Conservation (phyloP, 30 jellyfish, hydroid and myxozoan genomes). For the Aurelia sp. region DNA sequence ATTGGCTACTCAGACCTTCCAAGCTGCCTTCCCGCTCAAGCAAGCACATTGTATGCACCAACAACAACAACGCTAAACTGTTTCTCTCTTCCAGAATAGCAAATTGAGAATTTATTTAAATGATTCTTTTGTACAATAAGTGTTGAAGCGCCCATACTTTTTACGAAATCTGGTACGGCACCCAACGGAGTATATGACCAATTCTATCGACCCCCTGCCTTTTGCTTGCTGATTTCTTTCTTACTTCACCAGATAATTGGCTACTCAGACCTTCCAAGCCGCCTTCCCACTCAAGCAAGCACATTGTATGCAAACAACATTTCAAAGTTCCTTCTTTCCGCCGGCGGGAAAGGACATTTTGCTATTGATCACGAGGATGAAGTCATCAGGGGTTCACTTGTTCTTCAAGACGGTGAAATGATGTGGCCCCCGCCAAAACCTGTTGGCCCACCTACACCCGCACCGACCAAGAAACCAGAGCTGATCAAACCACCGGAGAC, state of each 20-base stretch:
- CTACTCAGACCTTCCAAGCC: constrained; percentile 93
- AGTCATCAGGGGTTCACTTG: constrained; percentile 88
- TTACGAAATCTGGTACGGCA: no score
- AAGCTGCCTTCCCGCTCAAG: constrained; percentile 95
- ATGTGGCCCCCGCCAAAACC: constrained; percentile 96
- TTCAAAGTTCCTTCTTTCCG: constrained; percentile 89
- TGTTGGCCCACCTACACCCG: constrained; percentile 81
- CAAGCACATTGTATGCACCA: constrained; percentile 87
- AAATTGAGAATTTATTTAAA: no score
- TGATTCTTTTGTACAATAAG: no score
- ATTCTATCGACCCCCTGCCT: no score
- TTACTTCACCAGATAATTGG: constrained; percentile 70
- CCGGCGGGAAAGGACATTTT: constrained; percentile 93
- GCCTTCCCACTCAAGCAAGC: constrained; percentile 95
- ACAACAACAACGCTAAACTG: constrained; percentile 31
- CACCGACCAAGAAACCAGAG: constrained; percentile 63
- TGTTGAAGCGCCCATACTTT: no score
- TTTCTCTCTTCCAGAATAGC: no score
- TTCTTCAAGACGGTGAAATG: constrained; percentile 81
- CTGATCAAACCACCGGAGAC: constrained; percentile 72
- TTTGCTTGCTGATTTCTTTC: no score
- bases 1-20: constrained; percentile 95
- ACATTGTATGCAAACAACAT: constrained; percentile 91
- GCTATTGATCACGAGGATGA: constrained; percentile 85
- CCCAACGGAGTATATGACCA: no score